phyloP scores from a whole-genome alignment of 2,888 invertebrate genomes.

The Patella pellucida region DNA sequence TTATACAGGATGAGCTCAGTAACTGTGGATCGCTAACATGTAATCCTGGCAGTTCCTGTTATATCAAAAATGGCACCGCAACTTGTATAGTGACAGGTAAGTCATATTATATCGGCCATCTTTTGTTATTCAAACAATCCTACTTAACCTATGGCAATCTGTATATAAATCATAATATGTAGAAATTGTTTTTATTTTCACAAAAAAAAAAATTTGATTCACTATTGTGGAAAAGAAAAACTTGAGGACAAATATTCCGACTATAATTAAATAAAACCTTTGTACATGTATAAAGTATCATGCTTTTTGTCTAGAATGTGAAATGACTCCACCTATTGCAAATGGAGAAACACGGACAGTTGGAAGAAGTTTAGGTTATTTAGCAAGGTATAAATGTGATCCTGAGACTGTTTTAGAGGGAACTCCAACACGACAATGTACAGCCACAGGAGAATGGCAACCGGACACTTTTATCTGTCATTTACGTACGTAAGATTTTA shows the following conservation, averaged over 20 bases:
- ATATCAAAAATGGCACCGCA: not conserved
- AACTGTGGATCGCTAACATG: too few species aligned
- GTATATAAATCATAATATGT: too few species aligned
- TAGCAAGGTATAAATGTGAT: not conserved
- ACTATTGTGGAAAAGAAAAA: too few species aligned
- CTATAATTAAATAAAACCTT: too few species aligned
- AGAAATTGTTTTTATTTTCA: too few species aligned
- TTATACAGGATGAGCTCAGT: too few species aligned
- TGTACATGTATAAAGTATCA: not conserved
- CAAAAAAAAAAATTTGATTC: too few species aligned
- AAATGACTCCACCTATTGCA: not conserved
- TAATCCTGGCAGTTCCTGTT: not conserved
- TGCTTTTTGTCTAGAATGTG: not conserved
- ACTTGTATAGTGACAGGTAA: conserved; percentile 3
- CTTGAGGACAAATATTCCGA: too few species aligned
- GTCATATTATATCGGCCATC: too few species aligned
- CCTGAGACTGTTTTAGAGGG: not conserved
- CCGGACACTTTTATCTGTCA: not conserved
- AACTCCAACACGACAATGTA: not conserved
- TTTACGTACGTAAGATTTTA: not conserved
- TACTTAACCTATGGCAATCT: too few species aligned
- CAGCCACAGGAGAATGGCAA: not conserved
- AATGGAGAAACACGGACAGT: not conserved
- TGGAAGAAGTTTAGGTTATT: not conserved
- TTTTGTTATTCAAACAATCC: too few species aligned